Conservation (phyloP, 2,797 vertebrate genomes). For the Chrosomus eos region DNA sequence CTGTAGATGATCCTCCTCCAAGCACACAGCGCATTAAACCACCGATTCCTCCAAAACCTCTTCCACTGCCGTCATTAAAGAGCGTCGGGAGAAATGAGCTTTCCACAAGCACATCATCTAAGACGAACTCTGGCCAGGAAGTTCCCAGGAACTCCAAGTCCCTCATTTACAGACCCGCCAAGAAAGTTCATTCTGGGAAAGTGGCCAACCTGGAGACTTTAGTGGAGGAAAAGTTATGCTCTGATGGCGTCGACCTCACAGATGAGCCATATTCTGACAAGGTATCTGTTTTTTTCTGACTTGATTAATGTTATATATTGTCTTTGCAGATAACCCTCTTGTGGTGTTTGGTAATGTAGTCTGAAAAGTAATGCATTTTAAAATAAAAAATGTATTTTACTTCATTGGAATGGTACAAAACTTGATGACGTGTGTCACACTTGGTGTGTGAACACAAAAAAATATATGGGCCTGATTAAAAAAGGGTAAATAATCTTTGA, state of each 20-base stretch:
- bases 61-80: conserved; percentile 63
- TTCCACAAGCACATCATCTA: conserved; percentile 48
- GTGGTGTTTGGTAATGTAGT: neutral
- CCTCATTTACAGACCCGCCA: conserved; percentile 77
- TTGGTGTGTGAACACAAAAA: neutral
- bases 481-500: neutral
- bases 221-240: conserved; percentile 77
- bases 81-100: conserved; percentile 48
- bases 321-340: no score
- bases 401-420: no score
- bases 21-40: conserved; percentile 68
- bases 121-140: conserved; percentile 61
- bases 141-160: conserved; percentile 73
- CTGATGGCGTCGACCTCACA: conserved; percentile 81
- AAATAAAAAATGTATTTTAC: no score
- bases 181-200: conserved; percentile 73
- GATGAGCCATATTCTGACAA: conserved; percentile 83
- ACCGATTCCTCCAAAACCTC: conserved; percentile 75
- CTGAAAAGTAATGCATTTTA: neutral
- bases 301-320: neutral
- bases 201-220: conserved; percentile 75
- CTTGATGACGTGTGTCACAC: no score
- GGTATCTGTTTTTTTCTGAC: conserved; percentile 59
- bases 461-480: neutral
- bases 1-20: conserved; percentile 44